These are phyloP conservation scores for Diabrotica virgifera DNA, from an alignment of 1,140 invertebrate genomes.

Conservation along the genomic window DNA sequence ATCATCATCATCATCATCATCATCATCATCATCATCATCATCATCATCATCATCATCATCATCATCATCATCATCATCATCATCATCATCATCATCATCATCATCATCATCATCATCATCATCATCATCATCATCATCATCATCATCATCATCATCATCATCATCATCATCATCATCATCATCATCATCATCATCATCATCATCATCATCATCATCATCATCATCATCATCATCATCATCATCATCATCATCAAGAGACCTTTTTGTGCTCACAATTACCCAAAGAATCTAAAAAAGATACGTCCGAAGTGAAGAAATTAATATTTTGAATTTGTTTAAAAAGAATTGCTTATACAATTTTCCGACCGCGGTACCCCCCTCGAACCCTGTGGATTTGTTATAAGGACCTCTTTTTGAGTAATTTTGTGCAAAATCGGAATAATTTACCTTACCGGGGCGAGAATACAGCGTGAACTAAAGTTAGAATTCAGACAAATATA, in stretches of 20 bases:
- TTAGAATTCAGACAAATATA: too few relatives aligned
- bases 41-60: constrained; percentile 5
- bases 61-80: constrained; percentile 5
- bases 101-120: constrained; percentile 5
- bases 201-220: constrained; percentile 3
- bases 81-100: constrained; percentile 5
- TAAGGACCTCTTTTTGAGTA: too few relatives aligned
- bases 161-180: constrained; percentile 5
- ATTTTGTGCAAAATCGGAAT: too few relatives aligned
- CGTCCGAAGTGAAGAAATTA: too few relatives aligned
- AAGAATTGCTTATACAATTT: too few relatives aligned
- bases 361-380: too few relatives aligned
- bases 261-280: too few relatives aligned
- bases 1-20: constrained; percentile 5
- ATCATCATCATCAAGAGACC: constrained; percentile 3
- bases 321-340: too few relatives aligned
- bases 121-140: constrained; percentile 5
- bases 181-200: constrained; percentile 5
- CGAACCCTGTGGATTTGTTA: too few relatives aligned
- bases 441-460: too few relatives aligned
- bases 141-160: constrained; percentile 5
- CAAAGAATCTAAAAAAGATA: too few relatives aligned
- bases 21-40: constrained; percentile 5
- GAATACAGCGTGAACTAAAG: too few relatives aligned
- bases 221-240: constrained; percentile 5